Evolutionary conservation across 1,140 invertebrate genomes (phyloP).

Genomic region (Diuraphis noxia): DNA sequence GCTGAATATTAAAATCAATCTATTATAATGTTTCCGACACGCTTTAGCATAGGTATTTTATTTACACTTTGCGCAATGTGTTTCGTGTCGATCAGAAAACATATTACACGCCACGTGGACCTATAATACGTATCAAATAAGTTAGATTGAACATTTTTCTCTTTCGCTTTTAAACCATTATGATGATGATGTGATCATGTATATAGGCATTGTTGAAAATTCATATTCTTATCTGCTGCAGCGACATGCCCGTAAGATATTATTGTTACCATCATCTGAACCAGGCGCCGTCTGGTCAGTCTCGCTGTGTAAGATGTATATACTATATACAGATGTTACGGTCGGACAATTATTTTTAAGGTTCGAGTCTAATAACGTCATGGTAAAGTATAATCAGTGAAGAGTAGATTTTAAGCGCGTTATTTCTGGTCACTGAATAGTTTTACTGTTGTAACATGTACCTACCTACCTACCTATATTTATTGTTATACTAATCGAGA

Average conservation of each 20-base stretch:
- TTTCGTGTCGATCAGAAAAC: background rate
- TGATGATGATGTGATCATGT: background rate
- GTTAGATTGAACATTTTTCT: background rate
- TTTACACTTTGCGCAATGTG: background rate
- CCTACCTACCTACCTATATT: background rate
- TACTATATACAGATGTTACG: background rate
- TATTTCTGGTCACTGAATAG: background rate
- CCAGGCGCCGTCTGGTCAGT: background rate
- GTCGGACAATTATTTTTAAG: background rate
- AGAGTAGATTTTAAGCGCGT: background rate
- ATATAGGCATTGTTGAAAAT: background rate
- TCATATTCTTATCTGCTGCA: background rate
- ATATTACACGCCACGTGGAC: background rate
- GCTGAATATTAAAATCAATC: background rate
- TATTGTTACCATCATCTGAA: background rate
- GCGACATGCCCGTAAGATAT: background rate
- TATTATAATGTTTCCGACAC: background rate
- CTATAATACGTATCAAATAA: background rate
- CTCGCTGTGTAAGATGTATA: background rate
- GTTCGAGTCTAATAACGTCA: background rate
- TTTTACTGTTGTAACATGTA: background rate
- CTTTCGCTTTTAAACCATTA: background rate
- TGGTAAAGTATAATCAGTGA: background rate
- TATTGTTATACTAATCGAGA: background rate
- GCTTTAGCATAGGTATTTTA: background rate